Base-by-base conservation (phyloP, 2,888 invertebrate genomes). In the Micoletzkya japonica region DNA sequence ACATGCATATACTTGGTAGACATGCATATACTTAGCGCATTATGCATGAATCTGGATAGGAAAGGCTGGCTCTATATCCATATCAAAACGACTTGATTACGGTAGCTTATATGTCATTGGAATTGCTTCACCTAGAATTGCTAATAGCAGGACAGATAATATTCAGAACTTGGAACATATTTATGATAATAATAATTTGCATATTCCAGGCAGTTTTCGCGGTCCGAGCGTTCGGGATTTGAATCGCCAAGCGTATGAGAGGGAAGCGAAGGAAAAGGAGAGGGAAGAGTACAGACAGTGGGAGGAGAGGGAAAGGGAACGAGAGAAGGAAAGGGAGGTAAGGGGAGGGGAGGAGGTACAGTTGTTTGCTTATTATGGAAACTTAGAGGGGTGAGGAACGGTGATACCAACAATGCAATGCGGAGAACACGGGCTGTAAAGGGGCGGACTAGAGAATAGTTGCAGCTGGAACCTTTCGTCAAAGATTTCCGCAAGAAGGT, bases 211-310 rank as follows among this genome's bases (percentile, higher is more conserved):
- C 24, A 34, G 44, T 7, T 68, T 44, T n/a, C 68, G 68, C 10
- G 24, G 57, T 49, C 57, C 58, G 20, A 72, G 66, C 14, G 74
- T 74, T 30, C 52, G 54, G 30, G 63, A 70, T 54, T 36, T 77
- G 52, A 72, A 72, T 14, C 72, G 74, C 68, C 76, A 77, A 68
- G 79, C 76, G 7, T 68, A 63, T 24, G 79, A 76, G 60, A 39
- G 79, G 32, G 76, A 74, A 10, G 76, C 74, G 32, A 67, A 74
- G 64, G 79, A 79, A 30, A 74, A 74, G 61, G 77, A 77, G 39
- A 73, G 76, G 59, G 63, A 75, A 57, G 69, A 77, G 52, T 76
- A 79, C 56, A 70, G 32, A 24, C 69, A 67, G n/a, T 74, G 74
- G 74, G 54, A 70, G 60, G 74, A 74, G 30, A 57, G 71, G 60